Percentiles rank a stretch among this genome's conserved stretches.
Conservation (phyloP, 2,113 vertebrate species). For the human (Homo sapiens) region GRCh38 chr12:28777001-28777500, state of each 20-base stretch:
- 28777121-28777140: constrained; percentile 46
- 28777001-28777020: constrained; percentile 50
- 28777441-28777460: constrained; percentile 1
- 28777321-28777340: background rate
- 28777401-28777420: background rate
- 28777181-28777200: constrained; percentile 54
- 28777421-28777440: background rate
- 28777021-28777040: constrained; percentile 48
- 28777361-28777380: background rate
- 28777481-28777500: background rate
- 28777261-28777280: background rate
- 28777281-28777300: background rate
- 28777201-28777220: constrained; percentile 27
- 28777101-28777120: constrained; percentile 68
- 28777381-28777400: background rate
- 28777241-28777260: background rate
- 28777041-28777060: constrained; percentile 53
- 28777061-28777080: constrained; percentile 30
- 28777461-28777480: background rate
- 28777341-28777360: background rate
- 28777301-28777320: background rate
- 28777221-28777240: background rate
- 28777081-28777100: constrained; percentile 52
- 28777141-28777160: constrained; percentile 68
- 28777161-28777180: constrained; percentile 60